Evolutionary conservation across 30 jellyfish, hydroid and myxozoan genomes (phyloP).

Genomic region (Hydractinia symbiolongicarpus): DNA sequence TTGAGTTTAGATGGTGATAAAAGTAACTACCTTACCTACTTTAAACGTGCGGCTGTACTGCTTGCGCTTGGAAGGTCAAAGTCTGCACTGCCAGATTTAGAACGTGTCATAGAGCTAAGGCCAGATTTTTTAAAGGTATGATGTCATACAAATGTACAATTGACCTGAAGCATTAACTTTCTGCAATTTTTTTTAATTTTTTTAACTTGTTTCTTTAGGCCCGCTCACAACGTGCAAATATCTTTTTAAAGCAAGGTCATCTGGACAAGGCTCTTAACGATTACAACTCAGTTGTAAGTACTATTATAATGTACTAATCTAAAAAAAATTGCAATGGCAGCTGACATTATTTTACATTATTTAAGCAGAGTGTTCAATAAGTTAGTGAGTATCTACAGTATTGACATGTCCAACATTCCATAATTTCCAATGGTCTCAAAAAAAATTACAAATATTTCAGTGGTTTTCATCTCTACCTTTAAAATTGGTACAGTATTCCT

Average conservation of each 20-base stretch:
- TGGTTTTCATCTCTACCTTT: no score
- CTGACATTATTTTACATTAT: no score
- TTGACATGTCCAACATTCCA: no score
- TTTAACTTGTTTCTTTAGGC: conserved; percentile 42
- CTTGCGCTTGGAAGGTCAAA: conserved; percentile 93
- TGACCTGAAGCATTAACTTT: not conserved
- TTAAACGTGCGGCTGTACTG: conserved; percentile 94
- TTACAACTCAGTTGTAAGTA: conserved; percentile 65
- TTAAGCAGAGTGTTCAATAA: no score
- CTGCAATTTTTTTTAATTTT: not conserved
- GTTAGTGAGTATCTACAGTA: no score
- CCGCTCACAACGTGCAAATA: conserved; percentile 78
- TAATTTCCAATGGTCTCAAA: no score
- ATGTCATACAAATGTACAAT: not conserved
- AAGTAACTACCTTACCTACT: conserved; percentile 71
- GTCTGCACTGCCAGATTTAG: conserved; percentile 90
- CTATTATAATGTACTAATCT: not conserved
- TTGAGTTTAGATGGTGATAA: conserved; percentile 85
- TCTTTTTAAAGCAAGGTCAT: conserved; percentile 75
- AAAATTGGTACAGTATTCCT: no score
- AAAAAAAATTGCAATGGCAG: no score
- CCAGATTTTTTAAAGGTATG: conserved; percentile 83
- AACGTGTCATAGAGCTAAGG: conserved; percentile 50
- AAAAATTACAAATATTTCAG: no score
- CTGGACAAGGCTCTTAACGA: conserved; percentile 64